Percentiles rank a stretch among this genome's conserved stretches.
phyloP scores from a whole-genome alignment of 2,113 vertebrate species.

The Nyctibius bracteatus region DNA sequence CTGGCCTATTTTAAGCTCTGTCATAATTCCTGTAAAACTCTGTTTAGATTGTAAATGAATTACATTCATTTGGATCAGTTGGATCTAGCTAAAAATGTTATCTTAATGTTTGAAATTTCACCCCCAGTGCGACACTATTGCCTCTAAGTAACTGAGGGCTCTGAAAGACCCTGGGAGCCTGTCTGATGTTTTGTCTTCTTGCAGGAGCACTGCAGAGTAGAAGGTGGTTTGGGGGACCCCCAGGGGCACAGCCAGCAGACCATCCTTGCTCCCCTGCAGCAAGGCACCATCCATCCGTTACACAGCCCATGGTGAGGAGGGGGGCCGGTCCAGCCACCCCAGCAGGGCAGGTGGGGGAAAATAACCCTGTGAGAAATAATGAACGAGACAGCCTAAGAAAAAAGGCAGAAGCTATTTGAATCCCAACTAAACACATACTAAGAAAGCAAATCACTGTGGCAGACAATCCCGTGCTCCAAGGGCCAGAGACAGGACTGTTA shows the following conservation, averaged over 20 bases:
- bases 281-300: background rate
- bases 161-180: background rate
- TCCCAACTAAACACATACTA: background rate
- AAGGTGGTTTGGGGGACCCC: background rate
- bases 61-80: no score
- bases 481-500: background rate
- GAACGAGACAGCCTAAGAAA: background rate
- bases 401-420: background rate
- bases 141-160: accelerated
- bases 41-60: background rate
- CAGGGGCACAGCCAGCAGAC: background rate
- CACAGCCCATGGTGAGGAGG: accelerated
- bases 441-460: background rate
- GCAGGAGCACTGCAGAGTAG: background rate
- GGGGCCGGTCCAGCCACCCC: background rate
- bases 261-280: background rate
- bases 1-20: background rate
- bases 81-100: background rate
- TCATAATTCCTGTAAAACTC: background rate
- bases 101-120: background rate
- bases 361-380: background rate
- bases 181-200: background rate
- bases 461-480: background rate
- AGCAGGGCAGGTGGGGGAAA: background rate
- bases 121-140: background rate